These are phyloP conservation scores for Phenacoccus solenopsis DNA, from an alignment of 1,140 invertebrate species.

Conservation along the genomic window DNA sequence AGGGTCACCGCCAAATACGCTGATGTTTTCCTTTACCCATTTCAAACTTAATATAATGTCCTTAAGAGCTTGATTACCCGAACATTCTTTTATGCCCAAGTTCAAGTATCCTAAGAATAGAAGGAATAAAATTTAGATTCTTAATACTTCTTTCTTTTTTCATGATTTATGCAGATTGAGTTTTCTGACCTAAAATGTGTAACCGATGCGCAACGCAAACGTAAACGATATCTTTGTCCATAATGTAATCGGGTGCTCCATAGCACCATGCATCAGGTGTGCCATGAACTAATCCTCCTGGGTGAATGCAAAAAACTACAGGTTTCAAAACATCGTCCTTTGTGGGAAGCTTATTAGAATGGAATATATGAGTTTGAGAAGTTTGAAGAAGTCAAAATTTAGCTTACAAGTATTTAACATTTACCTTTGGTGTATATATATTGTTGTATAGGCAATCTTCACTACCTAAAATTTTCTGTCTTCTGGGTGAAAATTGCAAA, in stretches of 20 bases:
- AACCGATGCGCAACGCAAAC: no score
- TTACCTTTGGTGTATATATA: conserved; percentile 21
- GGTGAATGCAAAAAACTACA: background rate
- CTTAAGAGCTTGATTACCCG: no score
- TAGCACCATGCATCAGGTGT: background rate
- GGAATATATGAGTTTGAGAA: background rate
- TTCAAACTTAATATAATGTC: conserved; percentile 75
- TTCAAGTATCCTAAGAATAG: background rate
- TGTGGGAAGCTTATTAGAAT: background rate
- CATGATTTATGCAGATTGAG: no score
- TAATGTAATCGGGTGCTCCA: background rate
- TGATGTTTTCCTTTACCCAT: no score
- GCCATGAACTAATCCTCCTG: background rate
- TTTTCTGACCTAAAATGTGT: background rate
- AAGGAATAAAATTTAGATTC: no score
- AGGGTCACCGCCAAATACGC: no score
- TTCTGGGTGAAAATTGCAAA: conserved; percentile 7
- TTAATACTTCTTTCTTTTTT: no score
- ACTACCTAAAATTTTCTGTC: conserved; percentile 10
- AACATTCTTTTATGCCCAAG: no score
- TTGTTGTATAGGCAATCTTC: conserved; percentile 26
- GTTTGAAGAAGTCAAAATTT: background rate
- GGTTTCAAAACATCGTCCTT: no score
- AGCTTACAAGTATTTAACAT: background rate
- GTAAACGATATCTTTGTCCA: no score